Conservation (phyloP, 1,140 invertebrate species). For the Anadara kagoshimensis region DNA sequence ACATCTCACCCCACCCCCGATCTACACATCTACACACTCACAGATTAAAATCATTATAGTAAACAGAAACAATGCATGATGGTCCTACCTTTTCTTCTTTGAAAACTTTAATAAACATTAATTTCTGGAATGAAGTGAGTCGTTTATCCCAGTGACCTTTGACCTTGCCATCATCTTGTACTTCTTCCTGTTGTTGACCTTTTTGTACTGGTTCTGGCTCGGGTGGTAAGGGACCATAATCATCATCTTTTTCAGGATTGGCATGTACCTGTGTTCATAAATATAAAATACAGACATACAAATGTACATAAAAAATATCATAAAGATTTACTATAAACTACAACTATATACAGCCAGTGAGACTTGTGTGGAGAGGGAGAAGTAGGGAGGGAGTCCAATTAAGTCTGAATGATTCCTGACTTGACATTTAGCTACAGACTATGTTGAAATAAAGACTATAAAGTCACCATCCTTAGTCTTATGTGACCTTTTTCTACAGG, state of each 20-base stretch:
- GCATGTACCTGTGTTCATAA: constrained; percentile 51
- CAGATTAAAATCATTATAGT: not conserved
- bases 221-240: constrained; percentile 60
- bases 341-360: no score
- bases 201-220: constrained; percentile 53
- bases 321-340: no score
- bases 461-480: no score
- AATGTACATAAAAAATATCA: no score
- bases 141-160: constrained; percentile 70
- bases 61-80: not conserved
- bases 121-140: constrained; percentile 72
- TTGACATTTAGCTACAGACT: no score
- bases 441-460: no score
- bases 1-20: no score
- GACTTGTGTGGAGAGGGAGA: no score
- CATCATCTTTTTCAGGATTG: constrained; percentile 61
- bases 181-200: constrained; percentile 29
- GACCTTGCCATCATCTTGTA: constrained; percentile 46
- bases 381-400: no score
- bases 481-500: no score
- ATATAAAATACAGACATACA: not conserved
- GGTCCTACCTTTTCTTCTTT: constrained; percentile 66
- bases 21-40: no score
- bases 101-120: constrained; percentile 73
- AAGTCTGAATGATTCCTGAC: no score